These are phyloP conservation scores for Sitta europaea DNA, from an alignment of 2,113 vertebrate genomes.

Conservation along the genomic window DNA sequence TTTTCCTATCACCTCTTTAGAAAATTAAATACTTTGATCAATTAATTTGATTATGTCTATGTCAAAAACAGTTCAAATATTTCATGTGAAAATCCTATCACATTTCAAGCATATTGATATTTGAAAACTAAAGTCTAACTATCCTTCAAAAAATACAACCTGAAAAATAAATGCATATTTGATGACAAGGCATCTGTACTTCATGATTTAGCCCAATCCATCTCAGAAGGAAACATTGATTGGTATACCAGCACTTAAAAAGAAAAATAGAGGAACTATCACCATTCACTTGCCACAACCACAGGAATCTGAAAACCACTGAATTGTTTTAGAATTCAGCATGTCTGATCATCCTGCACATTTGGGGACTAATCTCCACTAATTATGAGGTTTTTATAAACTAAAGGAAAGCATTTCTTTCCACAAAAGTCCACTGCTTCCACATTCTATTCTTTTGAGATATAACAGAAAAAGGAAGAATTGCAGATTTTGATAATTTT, in stretches of 20 bases:
- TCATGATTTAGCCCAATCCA: neutral
- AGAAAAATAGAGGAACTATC: neutral
- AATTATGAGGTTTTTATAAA: neutral
- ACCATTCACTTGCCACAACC: neutral
- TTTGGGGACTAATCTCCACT: neutral
- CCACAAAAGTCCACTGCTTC: neutral
- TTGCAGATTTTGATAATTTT: neutral
- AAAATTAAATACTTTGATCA: neutral
- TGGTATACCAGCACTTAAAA: neutral
- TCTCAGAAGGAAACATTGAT: neutral
- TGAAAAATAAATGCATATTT: neutral
- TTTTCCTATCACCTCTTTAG: neutral
- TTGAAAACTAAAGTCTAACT: neutral
- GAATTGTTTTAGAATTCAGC: neutral
- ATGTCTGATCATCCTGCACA: neutral
- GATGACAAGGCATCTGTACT: neutral
- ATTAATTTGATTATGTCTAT: neutral
- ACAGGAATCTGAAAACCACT: neutral
- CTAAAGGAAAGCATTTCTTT: neutral
- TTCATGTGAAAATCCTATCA: neutral
- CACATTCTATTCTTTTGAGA: neutral
- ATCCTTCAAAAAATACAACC: neutral
- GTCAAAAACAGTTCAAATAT: neutral
- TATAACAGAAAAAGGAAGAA: neutral
- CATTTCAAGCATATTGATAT: neutral